Base-by-base conservation (phyloP, 2,113 vertebrate genomes). In the Centropristis striata region DNA sequence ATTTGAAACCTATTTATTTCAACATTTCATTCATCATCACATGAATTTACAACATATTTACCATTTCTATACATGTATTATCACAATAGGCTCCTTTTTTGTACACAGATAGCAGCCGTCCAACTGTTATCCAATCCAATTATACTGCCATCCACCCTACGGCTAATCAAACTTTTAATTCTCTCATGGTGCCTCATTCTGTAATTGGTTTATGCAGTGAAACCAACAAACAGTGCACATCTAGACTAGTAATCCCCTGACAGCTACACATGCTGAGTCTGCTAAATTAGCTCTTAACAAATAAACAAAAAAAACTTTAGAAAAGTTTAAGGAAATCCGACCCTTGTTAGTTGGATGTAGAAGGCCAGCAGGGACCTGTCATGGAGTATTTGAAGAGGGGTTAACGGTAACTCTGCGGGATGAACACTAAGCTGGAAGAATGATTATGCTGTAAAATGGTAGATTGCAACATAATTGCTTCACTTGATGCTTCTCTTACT, bases 151-250 rank as follows among this genome's bases (percentile, higher is more conserved):
- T 68, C 84, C 73, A 60, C 66, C 72, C 84, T 37, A 36, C 23
- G 21, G 86, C 78, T 78, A 86, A 88, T 79, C 67, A 83, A 83
- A 86, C 58, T 71, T 78, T 83, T 82, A 83, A 87, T 86, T 89
- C 78, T 84, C 75, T 68, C 49, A 84, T 58, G 87, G 73, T 79
- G 64, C 32, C 69, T 85, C 80, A 36, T 80, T 84, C 75, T 66
- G 46, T 89, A 91, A 88, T 86, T 68, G 85, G 80, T 88, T 91
- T 91, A 84, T 72, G 42, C 39, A 73, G 79, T 80, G 81, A 86
- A 86, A 88, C 81, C 74, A 80, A 85, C 73, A 85, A 74, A 78
- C 67, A 41, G 64, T 41, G 47, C 50, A 28, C 54, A 86, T 79
- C 63, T 67, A 54, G 25, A 86, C 61, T 53, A 39, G 54, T 84